Base-by-base conservation (phyloP, 1,140 invertebrate species). In the Augochlora pura region DNA sequence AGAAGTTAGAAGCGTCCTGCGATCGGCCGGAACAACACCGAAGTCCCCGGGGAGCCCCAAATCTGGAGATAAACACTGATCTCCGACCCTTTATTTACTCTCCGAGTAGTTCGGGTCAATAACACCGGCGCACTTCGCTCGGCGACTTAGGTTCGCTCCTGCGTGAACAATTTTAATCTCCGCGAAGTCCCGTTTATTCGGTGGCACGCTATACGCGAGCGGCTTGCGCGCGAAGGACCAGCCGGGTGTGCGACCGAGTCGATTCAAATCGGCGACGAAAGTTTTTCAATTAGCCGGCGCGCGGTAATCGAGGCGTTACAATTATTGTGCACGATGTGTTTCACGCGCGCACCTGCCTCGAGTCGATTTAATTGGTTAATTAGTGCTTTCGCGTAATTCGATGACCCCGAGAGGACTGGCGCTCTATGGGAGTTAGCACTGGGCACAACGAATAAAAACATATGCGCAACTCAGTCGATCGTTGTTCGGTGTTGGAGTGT, bases 301-400 rank as follows among this genome's bases (percentile, higher is more conserved):
- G 62, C 27, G 66, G 42, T 77, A 77, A 77, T 70, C 42, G 39
- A 39, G 14, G 27, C 2, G 32, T 70, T 70, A 70, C 54, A 59
- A 70, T 68, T 70, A 69, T 32, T 49, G 25, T 62, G 18, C 27
- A 9, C 38, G 57, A 66, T 42, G 42, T 10, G 42, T 14, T 2
- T 25, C 18, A 1, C 21, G 10, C 10, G 25, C 25, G 14, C 75
- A 77, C 52, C 67, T 46, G 75, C 23, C 25, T 66, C 7, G 7
- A 18, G 38, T 9, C 39, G n/a, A 52, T 39, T 49, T 60, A 77
- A 77, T 77, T 71, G 49, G 39, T 46, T 71, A 62, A 70, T 71
- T 52, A 63, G 10, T 12, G 62, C 12, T 25, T 70, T 59, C 60
- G 39, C 67, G 68, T 70, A 49, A 62, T 62, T 62, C 66, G 38